Percentiles rank a stretch among this genome's conserved stretches.
Evolutionary conservation across 2,797 vertebrate species (phyloP).

Genomic region (Megaceryle alcyon): DNA sequence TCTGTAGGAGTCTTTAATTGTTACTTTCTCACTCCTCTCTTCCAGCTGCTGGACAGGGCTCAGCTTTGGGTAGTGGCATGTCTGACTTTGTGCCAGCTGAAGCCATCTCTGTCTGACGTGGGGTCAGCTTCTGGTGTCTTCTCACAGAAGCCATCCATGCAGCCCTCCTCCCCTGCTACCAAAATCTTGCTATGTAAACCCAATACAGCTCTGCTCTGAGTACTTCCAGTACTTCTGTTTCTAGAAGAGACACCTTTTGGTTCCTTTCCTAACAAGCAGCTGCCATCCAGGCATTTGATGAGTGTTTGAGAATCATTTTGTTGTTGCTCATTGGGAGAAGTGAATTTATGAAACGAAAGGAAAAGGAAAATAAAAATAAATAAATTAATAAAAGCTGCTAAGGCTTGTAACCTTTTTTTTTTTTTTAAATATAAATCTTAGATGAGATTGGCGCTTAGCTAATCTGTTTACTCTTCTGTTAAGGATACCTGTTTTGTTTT

Average conservation of each 20-base stretch:
- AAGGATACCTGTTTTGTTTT: background rate
- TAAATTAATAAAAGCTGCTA: background rate
- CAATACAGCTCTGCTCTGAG: background rate
- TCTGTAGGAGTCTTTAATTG: background rate
- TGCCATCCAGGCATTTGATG: background rate
- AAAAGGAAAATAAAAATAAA: background rate
- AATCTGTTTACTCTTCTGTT: background rate
- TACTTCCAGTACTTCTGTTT: background rate
- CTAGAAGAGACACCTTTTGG: background rate
- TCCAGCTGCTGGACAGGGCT: background rate
- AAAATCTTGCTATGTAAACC: background rate
- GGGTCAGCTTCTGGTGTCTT: background rate
- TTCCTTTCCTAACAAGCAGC: background rate
- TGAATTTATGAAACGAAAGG: background rate
- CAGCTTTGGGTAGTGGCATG: background rate
- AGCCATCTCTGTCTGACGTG: background rate
- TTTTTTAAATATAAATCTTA: background rate
- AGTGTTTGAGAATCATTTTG: background rate
- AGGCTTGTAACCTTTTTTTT: background rate
- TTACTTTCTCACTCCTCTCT: background rate
- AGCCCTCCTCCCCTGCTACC: accelerated
- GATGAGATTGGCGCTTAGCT: background rate
- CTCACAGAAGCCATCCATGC: background rate
- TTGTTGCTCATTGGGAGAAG: background rate
- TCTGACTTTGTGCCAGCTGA: background rate